Evolutionary conservation across 2,888 invertebrate genomes (phyloP).

Genomic region (Coelogynopora nodosa): DNA sequence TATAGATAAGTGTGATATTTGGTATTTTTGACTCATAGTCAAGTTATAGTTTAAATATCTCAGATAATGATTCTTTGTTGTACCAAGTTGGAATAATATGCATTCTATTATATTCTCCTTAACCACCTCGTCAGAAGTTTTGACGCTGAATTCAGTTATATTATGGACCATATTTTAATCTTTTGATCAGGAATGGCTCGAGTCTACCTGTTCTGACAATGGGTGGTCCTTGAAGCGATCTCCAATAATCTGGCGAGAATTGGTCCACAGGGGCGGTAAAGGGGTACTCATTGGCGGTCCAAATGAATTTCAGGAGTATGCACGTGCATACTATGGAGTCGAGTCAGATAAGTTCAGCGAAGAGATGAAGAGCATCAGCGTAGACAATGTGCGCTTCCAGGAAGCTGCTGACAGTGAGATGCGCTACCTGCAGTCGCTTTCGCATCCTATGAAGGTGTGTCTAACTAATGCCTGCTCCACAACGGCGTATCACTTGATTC

Average conservation of each 20-base stretch:
- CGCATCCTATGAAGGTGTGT: slow-evolving; percentile 56
- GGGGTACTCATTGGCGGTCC: slow-evolving; percentile 60
- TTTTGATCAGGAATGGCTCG: slow-evolving; percentile 55
- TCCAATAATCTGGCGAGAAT: slow-evolving; percentile 61
- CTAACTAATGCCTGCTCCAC: slow-evolving; percentile 56
- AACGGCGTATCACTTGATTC: slow-evolving; percentile 53
- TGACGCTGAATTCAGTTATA: too few species aligned
- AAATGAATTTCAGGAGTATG: slow-evolving; percentile 60
- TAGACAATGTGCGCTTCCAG: slow-evolving; percentile 55
- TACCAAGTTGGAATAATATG: too few species aligned
- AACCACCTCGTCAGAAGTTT: too few species aligned
- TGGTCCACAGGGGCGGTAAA: slow-evolving; percentile 61
- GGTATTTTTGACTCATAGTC: too few species aligned
- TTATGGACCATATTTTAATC: too few species aligned
- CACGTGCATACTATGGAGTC: slow-evolving; percentile 58
- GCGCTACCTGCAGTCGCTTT: slow-evolving; percentile 46
- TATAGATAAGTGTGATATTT: too few species aligned
- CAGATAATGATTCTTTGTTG: too few species aligned
- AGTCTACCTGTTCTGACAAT: slow-evolving; percentile 53
- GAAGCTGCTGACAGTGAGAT: slow-evolving; percentile 54
- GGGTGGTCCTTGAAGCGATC: slow-evolving; percentile 59
- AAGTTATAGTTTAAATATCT: too few species aligned
- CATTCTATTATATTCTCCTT: too few species aligned
- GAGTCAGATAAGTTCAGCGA: slow-evolving; percentile 54
- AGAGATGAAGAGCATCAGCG: slow-evolving; percentile 55